Evolutionary conservation across 2,888 invertebrate genomes (phyloP).

Genomic region (Drosophila atripex): DNA sequence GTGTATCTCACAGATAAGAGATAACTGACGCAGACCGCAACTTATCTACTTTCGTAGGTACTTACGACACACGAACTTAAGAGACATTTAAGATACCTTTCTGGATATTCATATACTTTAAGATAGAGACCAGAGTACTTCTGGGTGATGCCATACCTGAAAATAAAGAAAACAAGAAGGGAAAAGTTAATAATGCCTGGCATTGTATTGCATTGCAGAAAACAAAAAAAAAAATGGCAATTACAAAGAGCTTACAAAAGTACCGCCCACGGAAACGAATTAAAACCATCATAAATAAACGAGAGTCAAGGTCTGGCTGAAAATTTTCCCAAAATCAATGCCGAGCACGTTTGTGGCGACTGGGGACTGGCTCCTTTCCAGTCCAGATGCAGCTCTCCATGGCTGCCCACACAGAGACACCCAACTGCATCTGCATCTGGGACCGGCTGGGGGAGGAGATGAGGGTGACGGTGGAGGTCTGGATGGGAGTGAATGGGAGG

Average conservation of each 20-base stretch:
- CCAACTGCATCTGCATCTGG: conserved; percentile 40
- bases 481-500: conserved; percentile 12
- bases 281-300: conserved; percentile 68
- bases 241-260: conserved; percentile 46
- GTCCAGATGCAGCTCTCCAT: conserved; percentile 6
- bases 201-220: conserved; percentile 5
- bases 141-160: conserved; percentile 39
- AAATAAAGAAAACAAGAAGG: conserved; percentile 18
- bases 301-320: conserved; percentile 48
- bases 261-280: conserved; percentile 65
- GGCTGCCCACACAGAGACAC: conserved; percentile 40
- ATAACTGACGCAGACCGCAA: conserved; percentile 4
- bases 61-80: conserved; percentile 14
- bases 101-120: conserved; percentile 15
- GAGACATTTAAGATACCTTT: conserved; percentile 9
- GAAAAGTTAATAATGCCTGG: conserved; percentile 24
- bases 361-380: conserved; percentile 9
- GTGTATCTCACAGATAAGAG: conserved; percentile 24
- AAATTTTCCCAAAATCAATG: conserved; percentile 49
- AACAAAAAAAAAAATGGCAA: conserved; percentile 34
- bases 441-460: conserved; percentile 25
- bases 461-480: conserved; percentile 19
- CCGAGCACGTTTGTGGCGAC: conserved; percentile 47
- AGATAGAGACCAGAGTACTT: background rate
- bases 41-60: conserved; percentile 13